phyloP scores from a whole-genome alignment of 2,113 vertebrate genomes.

The Osmerus mordax region DNA sequence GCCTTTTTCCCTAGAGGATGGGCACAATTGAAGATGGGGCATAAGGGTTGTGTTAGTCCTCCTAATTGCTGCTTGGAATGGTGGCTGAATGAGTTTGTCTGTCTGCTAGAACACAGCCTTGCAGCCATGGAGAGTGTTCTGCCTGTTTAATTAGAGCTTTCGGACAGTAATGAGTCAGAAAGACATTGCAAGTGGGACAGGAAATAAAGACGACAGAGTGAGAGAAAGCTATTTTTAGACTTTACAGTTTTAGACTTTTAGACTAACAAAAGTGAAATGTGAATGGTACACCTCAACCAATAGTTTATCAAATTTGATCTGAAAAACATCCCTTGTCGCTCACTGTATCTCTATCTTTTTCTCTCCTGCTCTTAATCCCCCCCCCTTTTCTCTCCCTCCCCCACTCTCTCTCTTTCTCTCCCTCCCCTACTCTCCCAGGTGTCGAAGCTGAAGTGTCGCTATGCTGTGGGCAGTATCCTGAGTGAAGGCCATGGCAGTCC shows the following conservation, averaged over 20 bases:
- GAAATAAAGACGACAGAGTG: neutral
- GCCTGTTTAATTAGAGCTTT: slow-evolving; percentile 8
- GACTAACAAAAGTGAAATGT: neutral
- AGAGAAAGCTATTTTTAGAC: neutral
- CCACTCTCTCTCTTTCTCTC: no score
- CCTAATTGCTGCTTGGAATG: slow-evolving; percentile 9
- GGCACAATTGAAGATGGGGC: neutral
- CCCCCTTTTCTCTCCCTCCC: no score
- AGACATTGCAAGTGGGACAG: slow-evolving; percentile 17
- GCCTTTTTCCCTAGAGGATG: neutral
- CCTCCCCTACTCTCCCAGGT: slow-evolving; percentile 62
- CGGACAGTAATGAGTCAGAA: neutral
- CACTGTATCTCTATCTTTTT: neutral
- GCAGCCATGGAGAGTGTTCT: neutral
- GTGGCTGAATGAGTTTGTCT: slow-evolving; percentile 5
- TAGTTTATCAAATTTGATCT: no score
- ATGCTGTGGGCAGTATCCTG: slow-evolving; percentile 84
- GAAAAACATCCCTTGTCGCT: neutral
- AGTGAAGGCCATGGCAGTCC: slow-evolving; percentile 81
- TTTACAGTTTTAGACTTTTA: neutral
- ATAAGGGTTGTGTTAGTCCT: slow-evolving; percentile 6
- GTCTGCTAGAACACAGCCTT: neutral
- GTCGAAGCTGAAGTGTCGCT: slow-evolving; percentile 77
- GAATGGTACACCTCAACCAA: neutral
- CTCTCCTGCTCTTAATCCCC: no score